A percentile compares a stretch with the other conserved stretches of the same genome.
These are phyloP conservation scores for Crambe crambe DNA, from an alignment of 37 sponge, comb jelly and placozoan genomes.

Conservation along the genomic window DNA sequence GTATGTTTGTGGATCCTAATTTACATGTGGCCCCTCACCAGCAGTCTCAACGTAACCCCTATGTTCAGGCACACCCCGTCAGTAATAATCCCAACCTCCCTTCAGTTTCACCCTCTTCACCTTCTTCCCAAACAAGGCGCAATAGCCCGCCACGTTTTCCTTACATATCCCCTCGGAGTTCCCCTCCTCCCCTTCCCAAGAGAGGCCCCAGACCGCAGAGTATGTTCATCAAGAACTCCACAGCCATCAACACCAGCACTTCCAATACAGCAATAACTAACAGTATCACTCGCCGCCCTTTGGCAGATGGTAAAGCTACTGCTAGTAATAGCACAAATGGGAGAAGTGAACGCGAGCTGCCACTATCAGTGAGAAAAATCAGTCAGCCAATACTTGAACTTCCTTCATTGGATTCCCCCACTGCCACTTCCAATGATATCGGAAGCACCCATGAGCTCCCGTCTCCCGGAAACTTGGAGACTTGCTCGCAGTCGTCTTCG, in stretches of 20 bases:
- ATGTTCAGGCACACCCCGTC: conserved; percentile 5
- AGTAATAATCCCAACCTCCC: background rate
- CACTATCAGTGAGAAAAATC: conserved; percentile 9
- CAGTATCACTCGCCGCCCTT: background rate
- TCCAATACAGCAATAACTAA: background rate
- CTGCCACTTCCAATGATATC: background rate
- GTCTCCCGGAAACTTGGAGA: conserved; percentile 27
- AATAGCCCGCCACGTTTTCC: background rate
- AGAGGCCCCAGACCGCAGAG: background rate
- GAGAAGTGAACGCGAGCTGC: background rate
- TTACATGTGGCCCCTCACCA: background rate
- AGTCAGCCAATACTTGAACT: conserved; percentile 19
- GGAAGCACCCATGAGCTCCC: background rate
- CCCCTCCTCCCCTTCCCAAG: conserved; percentile 27
- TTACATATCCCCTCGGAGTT: background rate
- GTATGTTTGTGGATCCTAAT: conserved; percentile 17
- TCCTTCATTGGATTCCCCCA: background rate
- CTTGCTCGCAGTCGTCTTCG: conserved; percentile 42
- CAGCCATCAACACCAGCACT: background rate
- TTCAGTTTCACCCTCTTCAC: conserved; percentile 1
- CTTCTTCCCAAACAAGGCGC: background rate
- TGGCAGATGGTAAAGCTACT: background rate
- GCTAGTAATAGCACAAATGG: background rate
- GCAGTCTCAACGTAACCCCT: background rate
- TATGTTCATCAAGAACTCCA: background rate